phyloP scores from a whole-genome alignment of 2,113 vertebrate genomes.

The Pelvicachromis taeniatus region DNA sequence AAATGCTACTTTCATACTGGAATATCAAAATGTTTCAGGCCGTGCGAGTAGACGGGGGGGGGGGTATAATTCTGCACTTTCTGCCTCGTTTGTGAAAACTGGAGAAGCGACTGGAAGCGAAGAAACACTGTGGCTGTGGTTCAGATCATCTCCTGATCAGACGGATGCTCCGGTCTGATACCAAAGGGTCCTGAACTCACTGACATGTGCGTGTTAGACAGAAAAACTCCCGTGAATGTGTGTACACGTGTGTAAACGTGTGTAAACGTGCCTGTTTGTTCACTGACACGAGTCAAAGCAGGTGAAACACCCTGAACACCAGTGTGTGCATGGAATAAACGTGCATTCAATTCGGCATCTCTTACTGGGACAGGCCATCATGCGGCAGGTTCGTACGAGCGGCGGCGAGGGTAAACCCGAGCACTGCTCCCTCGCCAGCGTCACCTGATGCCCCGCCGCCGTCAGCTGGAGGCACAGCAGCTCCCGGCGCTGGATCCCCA shows the following conservation, averaged over 20 bases:
- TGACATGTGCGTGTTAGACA: not conserved
- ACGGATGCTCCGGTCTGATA: not conserved
- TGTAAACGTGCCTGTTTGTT: not conserved
- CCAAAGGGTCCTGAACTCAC: not conserved
- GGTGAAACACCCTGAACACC: not conserved
- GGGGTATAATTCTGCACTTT: accelerated
- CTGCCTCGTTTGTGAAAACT: not conserved
- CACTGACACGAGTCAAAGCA: not conserved
- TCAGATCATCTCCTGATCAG: not conserved
- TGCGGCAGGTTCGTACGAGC: conserved; percentile 79
- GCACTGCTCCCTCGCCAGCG: conserved; percentile 69
- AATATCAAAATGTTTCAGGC: not conserved
- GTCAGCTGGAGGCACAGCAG: conserved; percentile 77
- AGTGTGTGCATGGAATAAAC: not conserved
- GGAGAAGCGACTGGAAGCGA: not conserved
- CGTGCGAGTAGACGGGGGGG: accelerated
- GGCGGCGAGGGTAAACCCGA: conserved; percentile 63
- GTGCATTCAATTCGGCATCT: not conserved
- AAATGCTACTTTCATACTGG: accelerated
- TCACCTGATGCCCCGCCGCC: conserved; percentile 71
- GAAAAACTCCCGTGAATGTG: not conserved
- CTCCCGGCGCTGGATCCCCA: conserved; percentile 81
- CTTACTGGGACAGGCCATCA: conserved; percentile 84
- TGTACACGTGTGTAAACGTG: too few species aligned
- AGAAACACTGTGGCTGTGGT: too few species aligned